Evolutionary conservation across 2,113 vertebrate species (phyloP).

Genomic region (Steatornis caripensis): DNA sequence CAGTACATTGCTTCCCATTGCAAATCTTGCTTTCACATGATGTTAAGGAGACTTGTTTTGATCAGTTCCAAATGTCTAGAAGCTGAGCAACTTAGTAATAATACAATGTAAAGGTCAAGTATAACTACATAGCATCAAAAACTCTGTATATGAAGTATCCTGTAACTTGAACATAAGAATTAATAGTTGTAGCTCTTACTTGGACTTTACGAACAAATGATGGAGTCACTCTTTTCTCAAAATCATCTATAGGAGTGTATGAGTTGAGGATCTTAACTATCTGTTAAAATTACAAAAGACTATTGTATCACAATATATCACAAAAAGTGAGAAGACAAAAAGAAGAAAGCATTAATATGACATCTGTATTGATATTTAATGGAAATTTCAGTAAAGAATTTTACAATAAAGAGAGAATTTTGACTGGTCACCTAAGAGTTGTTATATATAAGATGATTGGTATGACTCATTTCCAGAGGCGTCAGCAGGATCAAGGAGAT

Average conservation of each 20-base stretch:
- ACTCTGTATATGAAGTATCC: background rate
- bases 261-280: constrained; percentile 97
- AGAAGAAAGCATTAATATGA: background rate
- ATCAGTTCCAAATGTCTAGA: background rate
- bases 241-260: constrained; percentile 96
- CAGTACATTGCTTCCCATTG: background rate
- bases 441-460: background rate
- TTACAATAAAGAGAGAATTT: background rate
- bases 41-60: background rate
- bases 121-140: background rate
- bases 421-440: background rate
- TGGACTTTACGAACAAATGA: constrained; percentile 96
- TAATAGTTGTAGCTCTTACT: constrained; percentile 62
- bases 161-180: background rate
- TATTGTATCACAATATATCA: background rate
- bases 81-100: background rate
- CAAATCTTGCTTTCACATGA: background rate
- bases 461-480: background rate
- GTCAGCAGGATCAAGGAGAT: background rate
- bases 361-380: background rate
- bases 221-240: constrained; percentile 92
- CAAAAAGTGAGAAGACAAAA: background rate
- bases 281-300: constrained; percentile 66
- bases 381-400: background rate
- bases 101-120: background rate